Evolutionary conservation across 2,113 vertebrate genomes (phyloP), one percentile per base, ranked within the genome.

Genomic region (Chauna torquata): DNA sequence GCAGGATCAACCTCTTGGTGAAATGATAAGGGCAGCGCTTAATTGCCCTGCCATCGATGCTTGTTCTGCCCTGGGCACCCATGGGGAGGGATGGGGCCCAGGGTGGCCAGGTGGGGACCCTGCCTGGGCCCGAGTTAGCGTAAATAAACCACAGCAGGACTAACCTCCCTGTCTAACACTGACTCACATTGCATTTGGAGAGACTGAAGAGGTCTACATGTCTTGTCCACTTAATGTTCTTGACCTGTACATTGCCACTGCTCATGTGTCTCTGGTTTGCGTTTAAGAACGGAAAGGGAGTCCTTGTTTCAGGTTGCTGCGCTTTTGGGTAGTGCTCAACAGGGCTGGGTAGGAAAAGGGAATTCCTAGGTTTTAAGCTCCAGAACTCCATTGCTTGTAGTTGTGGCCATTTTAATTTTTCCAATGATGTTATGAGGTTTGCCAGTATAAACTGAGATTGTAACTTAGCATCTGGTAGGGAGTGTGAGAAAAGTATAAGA

Each of bases 81-180:
- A 8, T 16, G 9, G 3, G 72, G 75, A 58, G 42, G 62, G 71
- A 66, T 71, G 47, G 42, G 77, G 65, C 62, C 38, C 12, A 17
- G 6, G 58, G 40, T 52, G 49, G 61, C 44, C 38, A 12, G 40
- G 80, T 38, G 42, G 49, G 36, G 70, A 70, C 58, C 69, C 36
- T 66, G 54, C 54, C 57, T 85, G 61, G 92, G 52, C 85, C 62
- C 81, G 3, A 3, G 3, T 8, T 34, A 92, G 49, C 14, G 2
- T 91, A 94, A 94, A 89, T 95, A 96, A 97, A 90, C 84, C 78
- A 12, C 59, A 88, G 66, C 5, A 3, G 96, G 92, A 96, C 61
- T 86, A 90, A 90, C 84, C 71, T 95, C 83, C 92, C 25, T 95
- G 77, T 83, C 79, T 88, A 76, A 72, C 24, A 8, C 27, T 92